phyloP scores from a whole-genome alignment of 2,888 invertebrate species.

The Venustoraphidia nigricollis region DNA sequence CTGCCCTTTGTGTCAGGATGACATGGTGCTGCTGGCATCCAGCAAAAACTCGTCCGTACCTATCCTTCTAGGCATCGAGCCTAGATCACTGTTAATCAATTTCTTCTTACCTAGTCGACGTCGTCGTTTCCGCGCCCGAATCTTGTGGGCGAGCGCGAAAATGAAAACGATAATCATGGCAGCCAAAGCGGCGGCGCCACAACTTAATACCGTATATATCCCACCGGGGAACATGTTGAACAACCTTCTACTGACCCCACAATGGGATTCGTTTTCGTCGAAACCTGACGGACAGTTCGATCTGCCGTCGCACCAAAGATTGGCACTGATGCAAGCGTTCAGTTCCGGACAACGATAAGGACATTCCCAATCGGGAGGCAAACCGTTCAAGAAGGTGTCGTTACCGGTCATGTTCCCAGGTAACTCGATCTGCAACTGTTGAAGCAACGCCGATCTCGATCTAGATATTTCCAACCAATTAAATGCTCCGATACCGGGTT shows the following conservation, averaged over 20 bases:
- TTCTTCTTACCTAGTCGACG: slow-evolving; percentile 35
- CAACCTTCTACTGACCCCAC: slow-evolving; percentile 37
- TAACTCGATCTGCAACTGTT: slow-evolving; percentile 38
- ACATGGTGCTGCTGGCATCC: slow-evolving; percentile 43
- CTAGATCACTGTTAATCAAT: slow-evolving; percentile 22
- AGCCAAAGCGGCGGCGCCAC: slow-evolving; percentile 39
- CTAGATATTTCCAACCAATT: slow-evolving; percentile 62
- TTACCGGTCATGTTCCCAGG: slow-evolving; percentile 33
- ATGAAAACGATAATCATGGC: slow-evolving; percentile 39
- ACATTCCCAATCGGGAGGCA: slow-evolving; percentile 37
- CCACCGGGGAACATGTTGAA: slow-evolving; percentile 36
- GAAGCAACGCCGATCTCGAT: slow-evolving; percentile 42
- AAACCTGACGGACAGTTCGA: slow-evolving; percentile 49
- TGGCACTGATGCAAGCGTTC: slow-evolving; percentile 59
- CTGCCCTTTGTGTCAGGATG: slow-evolving; percentile 80
- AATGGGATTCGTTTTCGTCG: slow-evolving; percentile 56
- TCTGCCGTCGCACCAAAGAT: slow-evolving; percentile 60
- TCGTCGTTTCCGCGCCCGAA: slow-evolving; percentile 36
- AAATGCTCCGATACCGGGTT: slow-evolving; percentile 60
- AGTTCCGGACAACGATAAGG: slow-evolving; percentile 53
- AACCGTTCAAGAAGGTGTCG: slow-evolving; percentile 22
- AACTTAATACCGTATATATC: slow-evolving; percentile 36
- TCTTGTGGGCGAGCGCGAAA: slow-evolving; percentile 40
- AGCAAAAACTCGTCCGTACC: slow-evolving; percentile 55
- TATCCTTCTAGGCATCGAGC: slow-evolving; percentile 29